Evolutionary conservation across 1,140 invertebrate genomes (phyloP).

Genomic region (Stegodyphus dumicola): DNA sequence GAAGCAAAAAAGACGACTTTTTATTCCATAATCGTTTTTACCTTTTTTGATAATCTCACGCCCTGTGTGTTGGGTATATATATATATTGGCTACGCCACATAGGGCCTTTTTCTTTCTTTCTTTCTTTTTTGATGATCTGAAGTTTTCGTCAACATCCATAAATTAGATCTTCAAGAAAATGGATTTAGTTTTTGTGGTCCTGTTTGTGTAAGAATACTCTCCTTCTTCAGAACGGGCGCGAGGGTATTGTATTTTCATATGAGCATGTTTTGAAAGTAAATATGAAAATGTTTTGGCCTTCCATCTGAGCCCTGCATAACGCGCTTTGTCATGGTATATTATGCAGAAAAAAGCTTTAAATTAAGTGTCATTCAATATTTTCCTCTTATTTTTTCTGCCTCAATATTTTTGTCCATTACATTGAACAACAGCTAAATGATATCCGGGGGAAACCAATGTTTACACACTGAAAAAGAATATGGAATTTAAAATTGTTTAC

Average conservation of each 20-base stretch:
- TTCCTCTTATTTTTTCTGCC: too few species aligned
- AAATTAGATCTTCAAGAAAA: constrained; percentile 49
- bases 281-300: not conserved
- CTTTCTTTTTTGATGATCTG: constrained; percentile 12
- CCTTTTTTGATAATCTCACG: constrained; percentile 54
- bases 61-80: constrained; percentile 21
- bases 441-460: too few species aligned
- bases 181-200: not conserved
- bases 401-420: too few species aligned
- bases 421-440: too few species aligned
- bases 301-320: too few species aligned
- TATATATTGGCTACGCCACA: constrained; percentile 31
- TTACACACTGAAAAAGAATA: too few species aligned
- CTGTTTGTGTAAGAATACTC: not conserved
- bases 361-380: too few species aligned
- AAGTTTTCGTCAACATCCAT: constrained; percentile 50
- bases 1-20: not conserved
- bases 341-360: too few species aligned
- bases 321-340: too few species aligned
- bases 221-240: not conserved
- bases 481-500: too few species aligned
- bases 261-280: not conserved
- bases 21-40: constrained; percentile 35
- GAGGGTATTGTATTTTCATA: not conserved
- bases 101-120: not conserved